phyloP scores from a whole-genome alignment of 2,113 vertebrate genomes.

The Nothocercus nigrocapillus region DNA sequence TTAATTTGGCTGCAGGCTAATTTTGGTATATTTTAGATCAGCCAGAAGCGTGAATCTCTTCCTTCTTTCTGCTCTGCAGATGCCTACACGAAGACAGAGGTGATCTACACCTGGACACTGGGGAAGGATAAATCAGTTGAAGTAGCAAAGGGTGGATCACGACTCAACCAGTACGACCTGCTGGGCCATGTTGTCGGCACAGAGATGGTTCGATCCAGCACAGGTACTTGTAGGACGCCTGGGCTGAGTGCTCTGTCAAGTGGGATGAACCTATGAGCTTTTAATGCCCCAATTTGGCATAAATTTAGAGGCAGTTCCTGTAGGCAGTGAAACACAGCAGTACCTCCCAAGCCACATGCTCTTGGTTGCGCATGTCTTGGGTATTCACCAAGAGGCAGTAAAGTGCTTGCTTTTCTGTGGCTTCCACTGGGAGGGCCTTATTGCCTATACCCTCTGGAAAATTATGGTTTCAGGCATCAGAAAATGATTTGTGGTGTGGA shows the following conservation, averaged over 20 bases:
- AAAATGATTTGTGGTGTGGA: not conserved
- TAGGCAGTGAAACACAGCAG: not conserved
- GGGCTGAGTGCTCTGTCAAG: not conserved
- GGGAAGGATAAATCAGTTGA: constrained; percentile 92
- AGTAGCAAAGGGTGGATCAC: constrained; percentile 94
- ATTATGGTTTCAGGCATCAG: not conserved
- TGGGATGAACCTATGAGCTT: not conserved
- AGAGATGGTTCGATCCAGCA: constrained; percentile 97
- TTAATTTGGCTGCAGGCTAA: constrained; percentile 17
- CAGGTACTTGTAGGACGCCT: constrained; percentile 82
- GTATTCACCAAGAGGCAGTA: not conserved
- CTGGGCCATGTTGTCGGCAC: constrained; percentile 94
- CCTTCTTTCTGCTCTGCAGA: constrained; percentile 76
- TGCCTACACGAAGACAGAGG: constrained; percentile 97
- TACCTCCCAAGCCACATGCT: not conserved
- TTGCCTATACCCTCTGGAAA: not conserved
- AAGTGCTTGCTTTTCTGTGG: not conserved
- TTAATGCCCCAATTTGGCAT: not conserved
- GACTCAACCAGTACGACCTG: constrained; percentile 97
- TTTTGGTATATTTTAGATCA: not conserved
- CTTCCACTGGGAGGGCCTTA: not conserved
- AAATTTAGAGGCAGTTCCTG: not conserved
- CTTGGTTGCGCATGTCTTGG: not conserved
- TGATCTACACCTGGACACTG: constrained; percentile 95
- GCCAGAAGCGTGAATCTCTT: constrained; percentile 10